Evolutionary conservation across 2,888 invertebrate genomes (phyloP).

Genomic region (Stegana nigrithorax): DNA sequence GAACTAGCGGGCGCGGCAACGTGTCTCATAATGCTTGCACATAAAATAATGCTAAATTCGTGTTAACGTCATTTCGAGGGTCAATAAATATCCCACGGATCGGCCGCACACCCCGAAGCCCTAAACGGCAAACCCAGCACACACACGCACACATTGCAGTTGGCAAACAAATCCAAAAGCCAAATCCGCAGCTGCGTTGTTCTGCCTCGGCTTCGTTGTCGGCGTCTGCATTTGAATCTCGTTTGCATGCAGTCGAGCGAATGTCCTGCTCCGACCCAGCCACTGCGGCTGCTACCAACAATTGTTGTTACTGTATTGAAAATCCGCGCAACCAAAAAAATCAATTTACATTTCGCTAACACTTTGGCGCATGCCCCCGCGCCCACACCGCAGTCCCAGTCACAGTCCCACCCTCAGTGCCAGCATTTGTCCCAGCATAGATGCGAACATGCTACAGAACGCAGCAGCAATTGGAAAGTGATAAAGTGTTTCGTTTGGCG

Average conservation of each 20-base stretch:
- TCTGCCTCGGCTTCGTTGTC: too few species aligned
- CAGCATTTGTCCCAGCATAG: slow-evolving; percentile 21
- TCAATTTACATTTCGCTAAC: slow-evolving; percentile 26
- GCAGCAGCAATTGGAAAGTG: too few species aligned
- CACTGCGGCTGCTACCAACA: too few species aligned
- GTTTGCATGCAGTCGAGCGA: too few species aligned
- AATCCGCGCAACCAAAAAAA: too few species aligned
- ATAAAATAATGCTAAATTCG: slow-evolving; percentile 31
- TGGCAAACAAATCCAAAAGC: slow-evolving; percentile 30
- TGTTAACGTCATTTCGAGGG: slow-evolving; percentile 26
- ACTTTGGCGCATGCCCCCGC: too few species aligned
- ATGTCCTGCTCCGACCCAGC: too few species aligned
- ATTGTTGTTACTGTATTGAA: too few species aligned
- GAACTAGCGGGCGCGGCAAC: too few species aligned
- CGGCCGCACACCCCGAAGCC: not conserved
- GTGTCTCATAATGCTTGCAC: too few species aligned
- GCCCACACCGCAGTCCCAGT: not conserved
- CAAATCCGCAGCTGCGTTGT: slow-evolving; percentile 27
- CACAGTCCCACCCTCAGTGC: not conserved
- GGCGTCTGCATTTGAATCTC: too few species aligned
- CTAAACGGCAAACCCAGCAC: slow-evolving; percentile 35
- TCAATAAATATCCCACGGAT: slow-evolving; percentile 26
- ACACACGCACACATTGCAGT: slow-evolving; percentile 31
- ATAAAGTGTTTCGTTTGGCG: slow-evolving; percentile 9
- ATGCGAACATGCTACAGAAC: too few species aligned